Percentiles rank a stretch among this genome's conserved stretches.
Evolutionary conservation across 1,140 invertebrate species (phyloP).

Genomic region (Oscheius sp.): DNA sequence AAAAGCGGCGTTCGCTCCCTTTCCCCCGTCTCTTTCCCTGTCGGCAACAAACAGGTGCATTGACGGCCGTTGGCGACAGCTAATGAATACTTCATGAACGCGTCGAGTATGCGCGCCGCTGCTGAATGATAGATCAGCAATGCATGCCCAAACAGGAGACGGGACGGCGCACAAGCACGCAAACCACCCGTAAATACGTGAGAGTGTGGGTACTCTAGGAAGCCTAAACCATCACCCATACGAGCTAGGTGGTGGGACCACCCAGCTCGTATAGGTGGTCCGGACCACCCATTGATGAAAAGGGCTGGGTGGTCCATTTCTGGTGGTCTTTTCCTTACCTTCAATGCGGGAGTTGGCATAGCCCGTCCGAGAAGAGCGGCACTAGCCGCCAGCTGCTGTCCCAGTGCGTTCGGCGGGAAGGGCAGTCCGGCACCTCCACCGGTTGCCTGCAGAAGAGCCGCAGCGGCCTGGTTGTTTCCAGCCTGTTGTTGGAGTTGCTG

Average conservation of each 20-base stretch:
- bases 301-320: too few species aligned
- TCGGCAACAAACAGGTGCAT: slow-evolving; percentile 2
- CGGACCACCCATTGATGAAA: too few species aligned
- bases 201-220: too few species aligned
- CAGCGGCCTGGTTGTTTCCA: neutral
- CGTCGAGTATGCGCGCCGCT: neutral
- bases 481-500: neutral
- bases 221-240: too few species aligned
- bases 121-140: slow-evolving; percentile 9
- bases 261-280: too few species aligned
- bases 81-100: neutral
- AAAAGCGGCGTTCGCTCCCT: too few species aligned
- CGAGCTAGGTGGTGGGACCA: too few species aligned
- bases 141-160: neutral
- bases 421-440: neutral
- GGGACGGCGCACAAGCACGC: neutral
- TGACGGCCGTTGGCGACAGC: neutral
- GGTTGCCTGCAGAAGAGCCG: neutral
- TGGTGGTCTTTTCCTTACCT: too few species aligned
- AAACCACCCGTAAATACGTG: too few species aligned
- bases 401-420: neutral
- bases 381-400: neutral
- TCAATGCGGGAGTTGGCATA: neutral
- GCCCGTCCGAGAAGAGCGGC: neutral
- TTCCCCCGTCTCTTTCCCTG: too few species aligned